Conservation (phyloP, 2,113 vertebrate genomes). For the Lutjanus erythropterus region DNA sequence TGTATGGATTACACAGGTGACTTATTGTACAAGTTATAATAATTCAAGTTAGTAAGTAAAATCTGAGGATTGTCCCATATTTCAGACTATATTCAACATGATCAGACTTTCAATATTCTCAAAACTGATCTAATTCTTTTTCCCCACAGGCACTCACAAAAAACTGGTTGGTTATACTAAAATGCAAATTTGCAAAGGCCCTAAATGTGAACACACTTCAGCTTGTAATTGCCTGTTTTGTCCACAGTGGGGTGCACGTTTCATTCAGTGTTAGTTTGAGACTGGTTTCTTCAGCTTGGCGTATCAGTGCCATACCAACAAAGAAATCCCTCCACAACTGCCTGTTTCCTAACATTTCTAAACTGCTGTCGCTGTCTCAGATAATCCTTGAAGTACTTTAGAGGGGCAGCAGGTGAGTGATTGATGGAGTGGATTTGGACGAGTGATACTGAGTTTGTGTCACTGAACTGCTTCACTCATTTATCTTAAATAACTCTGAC, state of each 20-base stretch:
- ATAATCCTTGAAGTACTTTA: neutral
- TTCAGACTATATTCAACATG: neutral
- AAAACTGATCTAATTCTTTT: too few relatives aligned
- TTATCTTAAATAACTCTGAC: neutral
- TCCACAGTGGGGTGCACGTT: constrained; percentile 47
- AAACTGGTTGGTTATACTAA: neutral
- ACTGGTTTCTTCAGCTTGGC: too few relatives aligned
- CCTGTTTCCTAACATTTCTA: neutral
- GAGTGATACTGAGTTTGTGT: too few relatives aligned
- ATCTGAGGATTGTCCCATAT: neutral
- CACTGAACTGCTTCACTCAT: neutral
- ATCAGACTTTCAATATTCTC: neutral
- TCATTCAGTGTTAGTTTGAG: neutral
- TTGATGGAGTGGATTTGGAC: too few relatives aligned
- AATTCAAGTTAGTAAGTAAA: neutral
- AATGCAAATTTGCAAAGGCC: neutral
- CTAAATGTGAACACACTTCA: too few relatives aligned
- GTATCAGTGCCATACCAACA: too few relatives aligned
- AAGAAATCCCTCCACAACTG: neutral
- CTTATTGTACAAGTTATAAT: too few relatives aligned
- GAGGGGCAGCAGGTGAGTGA: neutral
- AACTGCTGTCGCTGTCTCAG: neutral
- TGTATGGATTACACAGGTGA: too few relatives aligned
- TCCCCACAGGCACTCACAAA: neutral
- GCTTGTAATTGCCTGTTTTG: constrained; percentile 12